These are phyloP conservation scores for Brachymystax lenok DNA, from an alignment of 2,797 vertebrate genomes.

Conservation along the genomic window DNA sequence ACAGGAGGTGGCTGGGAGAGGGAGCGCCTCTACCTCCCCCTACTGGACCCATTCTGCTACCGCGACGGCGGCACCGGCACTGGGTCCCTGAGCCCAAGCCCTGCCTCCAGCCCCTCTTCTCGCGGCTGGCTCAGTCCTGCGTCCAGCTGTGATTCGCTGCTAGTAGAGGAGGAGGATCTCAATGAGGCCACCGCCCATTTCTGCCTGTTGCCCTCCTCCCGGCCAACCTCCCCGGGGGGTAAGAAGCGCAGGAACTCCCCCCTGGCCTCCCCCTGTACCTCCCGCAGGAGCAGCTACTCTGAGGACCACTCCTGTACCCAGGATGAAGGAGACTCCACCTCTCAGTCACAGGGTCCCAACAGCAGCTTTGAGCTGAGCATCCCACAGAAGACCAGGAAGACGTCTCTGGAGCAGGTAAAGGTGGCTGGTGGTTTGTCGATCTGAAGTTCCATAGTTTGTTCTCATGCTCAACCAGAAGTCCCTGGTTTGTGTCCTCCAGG, in stretches of 20 bases:
- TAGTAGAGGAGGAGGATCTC: constrained; percentile 90
- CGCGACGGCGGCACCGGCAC: constrained; percentile 76
- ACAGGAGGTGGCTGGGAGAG: constrained; percentile 79
- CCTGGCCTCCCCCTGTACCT: constrained; percentile 77
- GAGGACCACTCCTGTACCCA: constrained; percentile 76
- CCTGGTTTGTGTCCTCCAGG: constrained; percentile 44
- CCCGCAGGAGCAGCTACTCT: constrained; percentile 85
- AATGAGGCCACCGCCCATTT: constrained; percentile 82
- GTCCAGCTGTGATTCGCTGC: constrained; percentile 87
- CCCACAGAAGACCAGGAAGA: constrained; percentile 90
- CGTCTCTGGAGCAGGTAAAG: constrained; percentile 84
- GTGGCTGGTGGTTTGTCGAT: neutral
- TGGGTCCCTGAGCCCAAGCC: constrained; percentile 87
- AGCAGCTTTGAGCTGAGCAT: constrained; percentile 83
- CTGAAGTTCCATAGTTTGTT: neutral
- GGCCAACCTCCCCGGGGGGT: constrained; percentile 87
- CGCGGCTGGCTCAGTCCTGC: constrained; percentile 89
- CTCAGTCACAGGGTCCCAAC: constrained; percentile 59
- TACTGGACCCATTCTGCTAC: constrained; percentile 85
- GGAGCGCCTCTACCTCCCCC: constrained; percentile 85
- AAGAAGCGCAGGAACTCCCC: constrained; percentile 87
- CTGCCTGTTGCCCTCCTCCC: constrained; percentile 78
- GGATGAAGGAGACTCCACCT: constrained; percentile 62
- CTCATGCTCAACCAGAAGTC: neutral
- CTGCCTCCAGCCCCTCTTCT: constrained; percentile 88